These are phyloP conservation scores for Pseudochaenichthys georgianus DNA, from an alignment of 2,797 vertebrate genomes.

Conservation along the genomic window DNA sequence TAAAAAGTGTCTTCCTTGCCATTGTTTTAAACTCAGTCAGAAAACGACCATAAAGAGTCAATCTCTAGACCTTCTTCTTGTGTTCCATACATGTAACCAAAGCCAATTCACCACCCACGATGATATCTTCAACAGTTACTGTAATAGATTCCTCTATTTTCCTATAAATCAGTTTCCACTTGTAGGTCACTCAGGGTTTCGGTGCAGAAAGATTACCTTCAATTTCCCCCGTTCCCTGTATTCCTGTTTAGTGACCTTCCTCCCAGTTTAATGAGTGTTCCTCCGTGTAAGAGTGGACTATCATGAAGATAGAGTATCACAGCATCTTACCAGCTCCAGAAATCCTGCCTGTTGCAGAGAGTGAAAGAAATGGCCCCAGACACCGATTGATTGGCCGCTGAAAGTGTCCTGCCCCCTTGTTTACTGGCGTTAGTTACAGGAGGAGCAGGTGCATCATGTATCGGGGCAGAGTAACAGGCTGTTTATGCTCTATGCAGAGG, in stretches of 20 bases:
- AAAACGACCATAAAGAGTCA: slow-evolving; percentile 5
- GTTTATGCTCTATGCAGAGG: slow-evolving; percentile 22
- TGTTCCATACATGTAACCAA: not conserved
- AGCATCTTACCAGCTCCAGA: slow-evolving; percentile 71
- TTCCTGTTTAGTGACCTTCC: slow-evolving; percentile 43
- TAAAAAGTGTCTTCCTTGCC: no score
- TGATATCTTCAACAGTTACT: not conserved
- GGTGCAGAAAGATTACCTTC: slow-evolving; percentile 33
- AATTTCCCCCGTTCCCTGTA: slow-evolving; percentile 25
- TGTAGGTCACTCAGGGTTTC: not conserved
- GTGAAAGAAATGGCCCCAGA: slow-evolving; percentile 82
- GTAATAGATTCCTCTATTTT: not conserved
- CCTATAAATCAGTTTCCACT: not conserved
- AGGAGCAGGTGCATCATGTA: slow-evolving; percentile 41
- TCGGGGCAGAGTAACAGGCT: slow-evolving; percentile 39
- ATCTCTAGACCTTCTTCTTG: not conserved
- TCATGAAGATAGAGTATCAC: slow-evolving; percentile 77
- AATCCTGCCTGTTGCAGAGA: slow-evolving; percentile 68
- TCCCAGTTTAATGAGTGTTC: slow-evolving; percentile 64
- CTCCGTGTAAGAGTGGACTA: slow-evolving; percentile 61
- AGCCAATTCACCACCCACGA: not conserved
- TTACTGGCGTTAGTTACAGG: slow-evolving; percentile 79
- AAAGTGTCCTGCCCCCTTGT: slow-evolving; percentile 77
- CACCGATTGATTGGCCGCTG: slow-evolving; percentile 80
- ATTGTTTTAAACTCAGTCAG: not conserved